Conservation (phyloP, 2,113 vertebrate species). For the Vanacampus margaritifer region DNA sequence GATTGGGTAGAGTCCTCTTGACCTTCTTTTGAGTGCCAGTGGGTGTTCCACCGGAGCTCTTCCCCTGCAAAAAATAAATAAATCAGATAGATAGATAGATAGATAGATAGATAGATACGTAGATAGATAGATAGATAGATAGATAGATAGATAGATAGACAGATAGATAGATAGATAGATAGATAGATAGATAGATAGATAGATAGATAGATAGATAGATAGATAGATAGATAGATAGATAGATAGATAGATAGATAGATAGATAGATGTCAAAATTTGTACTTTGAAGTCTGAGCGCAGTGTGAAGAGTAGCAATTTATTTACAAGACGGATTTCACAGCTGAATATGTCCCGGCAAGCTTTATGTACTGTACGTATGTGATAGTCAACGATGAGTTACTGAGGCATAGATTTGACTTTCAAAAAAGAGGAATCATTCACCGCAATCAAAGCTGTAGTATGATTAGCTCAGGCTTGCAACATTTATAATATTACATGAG, state of each 20-base stretch:
- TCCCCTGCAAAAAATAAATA: constrained; percentile 68
- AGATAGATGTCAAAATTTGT: constrained; percentile 4
- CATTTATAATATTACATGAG: not conserved
- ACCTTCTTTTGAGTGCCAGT: constrained; percentile 94
- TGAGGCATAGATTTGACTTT: constrained; percentile 69
- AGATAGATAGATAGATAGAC: not conserved
- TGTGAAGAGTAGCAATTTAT: constrained; percentile 33
- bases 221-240: too few relatives aligned
- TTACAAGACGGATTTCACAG: constrained; percentile 25
- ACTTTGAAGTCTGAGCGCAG: constrained; percentile 1
- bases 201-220: too few relatives aligned
- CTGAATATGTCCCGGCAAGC: constrained; percentile 39
- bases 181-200: not conserved
- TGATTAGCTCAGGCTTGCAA: not conserved
- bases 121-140: too few relatives aligned
- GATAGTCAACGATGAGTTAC: constrained; percentile 54
- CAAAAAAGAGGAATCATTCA: not conserved
- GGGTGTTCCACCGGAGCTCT: constrained; percentile 77
- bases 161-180: not conserved
- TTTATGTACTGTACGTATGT: constrained; percentile 37
- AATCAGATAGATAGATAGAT: not conserved
- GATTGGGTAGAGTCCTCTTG: constrained; percentile 94
- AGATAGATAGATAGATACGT: too few relatives aligned
- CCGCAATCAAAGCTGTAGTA: not conserved
- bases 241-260: too few relatives aligned